phyloP scores from a whole-genome alignment of 2,888 invertebrate genomes.

The Disparrhopalites patrizii region DNA sequence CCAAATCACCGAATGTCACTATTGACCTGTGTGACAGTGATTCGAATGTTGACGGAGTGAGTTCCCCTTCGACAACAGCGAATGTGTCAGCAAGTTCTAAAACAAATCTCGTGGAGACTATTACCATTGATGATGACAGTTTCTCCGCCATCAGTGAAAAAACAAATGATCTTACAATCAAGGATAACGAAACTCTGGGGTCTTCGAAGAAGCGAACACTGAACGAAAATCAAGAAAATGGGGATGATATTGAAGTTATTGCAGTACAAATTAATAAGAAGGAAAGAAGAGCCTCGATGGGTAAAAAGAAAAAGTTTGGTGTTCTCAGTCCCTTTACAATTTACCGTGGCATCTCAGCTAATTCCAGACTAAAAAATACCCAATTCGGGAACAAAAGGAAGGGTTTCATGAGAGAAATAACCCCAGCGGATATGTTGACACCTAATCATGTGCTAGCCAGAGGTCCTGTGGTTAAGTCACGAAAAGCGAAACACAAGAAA shows the following conservation, averaged over 20 bases:
- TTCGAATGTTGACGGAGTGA: background rate
- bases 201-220: background rate
- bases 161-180: background rate
- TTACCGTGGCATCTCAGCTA: background rate
- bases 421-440: too few species aligned
- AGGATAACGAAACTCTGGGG: background rate
- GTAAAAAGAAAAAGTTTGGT: background rate
- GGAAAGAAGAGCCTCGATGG: background rate
- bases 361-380: background rate
- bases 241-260: background rate
- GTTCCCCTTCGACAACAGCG: background rate
- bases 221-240: background rate
- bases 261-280: background rate
- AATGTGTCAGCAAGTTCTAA: too few species aligned
- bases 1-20: background rate
- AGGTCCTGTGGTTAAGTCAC: background rate
- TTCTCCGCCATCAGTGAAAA: background rate
- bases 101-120: background rate
- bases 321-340: background rate
- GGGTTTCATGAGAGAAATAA: too few species aligned
- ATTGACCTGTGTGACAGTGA: constrained; percentile 2
- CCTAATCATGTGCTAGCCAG: background rate
- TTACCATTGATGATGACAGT: background rate
- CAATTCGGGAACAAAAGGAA: background rate
- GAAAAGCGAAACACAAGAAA: too few species aligned